These are phyloP conservation scores for Priapulus caudatus DNA, from an alignment of 2,888 invertebrate genomes.

Conservation along the genomic window DNA sequence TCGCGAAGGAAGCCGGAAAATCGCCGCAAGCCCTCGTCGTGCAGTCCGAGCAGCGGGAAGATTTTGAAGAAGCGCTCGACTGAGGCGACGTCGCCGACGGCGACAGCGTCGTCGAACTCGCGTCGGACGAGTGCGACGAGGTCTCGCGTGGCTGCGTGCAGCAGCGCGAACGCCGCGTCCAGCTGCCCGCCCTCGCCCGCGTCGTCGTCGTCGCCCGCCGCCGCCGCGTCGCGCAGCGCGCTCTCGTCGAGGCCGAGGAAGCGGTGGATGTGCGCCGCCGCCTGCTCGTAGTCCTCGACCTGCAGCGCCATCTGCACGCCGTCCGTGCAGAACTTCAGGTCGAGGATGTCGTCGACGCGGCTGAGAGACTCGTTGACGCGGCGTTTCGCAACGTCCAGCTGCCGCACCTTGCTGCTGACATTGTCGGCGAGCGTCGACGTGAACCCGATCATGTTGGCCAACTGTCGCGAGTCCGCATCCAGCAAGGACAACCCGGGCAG, in stretches of 20 bases:
- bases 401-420: conserved; percentile 88
- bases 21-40: conserved; percentile 73
- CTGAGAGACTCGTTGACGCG: conserved; percentile 87
- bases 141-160: conserved; percentile 63
- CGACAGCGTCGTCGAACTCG: conserved; percentile 82
- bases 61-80: conserved; percentile 92
- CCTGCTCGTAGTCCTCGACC: conserved; percentile 91
- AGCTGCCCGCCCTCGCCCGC: conserved; percentile 47
- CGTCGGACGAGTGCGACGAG: conserved; percentile 54
- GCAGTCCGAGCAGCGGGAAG: conserved; percentile 83
- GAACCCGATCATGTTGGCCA: conserved; percentile 69
- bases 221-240: conserved; percentile 59
- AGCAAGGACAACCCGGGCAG: conserved; percentile 35
- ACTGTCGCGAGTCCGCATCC: conserved; percentile 61
- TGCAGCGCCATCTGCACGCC: conserved; percentile 89
- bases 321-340: conserved; percentile 86
- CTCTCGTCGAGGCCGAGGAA: conserved; percentile 75
- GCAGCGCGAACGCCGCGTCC: conserved; percentile 54
- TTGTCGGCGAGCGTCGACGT: conserved; percentile 80
- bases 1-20: conserved; percentile 58
- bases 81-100: conserved; percentile 69
- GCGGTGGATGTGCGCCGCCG: conserved; percentile 86
- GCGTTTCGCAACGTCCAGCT: conserved; percentile 80
- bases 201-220: conserved; percentile 5
- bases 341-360: conserved; percentile 83